Evolutionary conservation across 1,140 invertebrate genomes (phyloP), one percentile per base, ranked within the genome.

Genomic region (Coenobita brevimanus): DNA sequence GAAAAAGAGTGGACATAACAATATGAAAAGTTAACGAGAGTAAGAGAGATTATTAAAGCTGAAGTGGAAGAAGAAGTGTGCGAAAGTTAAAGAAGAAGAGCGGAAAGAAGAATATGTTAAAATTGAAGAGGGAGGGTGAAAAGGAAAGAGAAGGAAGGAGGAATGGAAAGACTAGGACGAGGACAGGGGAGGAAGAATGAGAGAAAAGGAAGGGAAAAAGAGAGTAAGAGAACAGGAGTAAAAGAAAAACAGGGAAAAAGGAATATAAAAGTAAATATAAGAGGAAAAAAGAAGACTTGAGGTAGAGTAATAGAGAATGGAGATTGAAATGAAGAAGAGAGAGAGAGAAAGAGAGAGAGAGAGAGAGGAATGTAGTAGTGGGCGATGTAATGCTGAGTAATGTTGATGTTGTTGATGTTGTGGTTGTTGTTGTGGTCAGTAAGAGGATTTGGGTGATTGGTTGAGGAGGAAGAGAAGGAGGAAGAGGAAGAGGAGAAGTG

Each of bases 401-500:
- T n/a, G n/a, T n/a, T n/a, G n/a, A n/a, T n/a, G n/a, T n/a, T n/a
- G n/a, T n/a, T n/a, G n/a, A n/a, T n/a, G n/a, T n/a, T n/a, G n/a
- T n/a, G n/a, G n/a, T n/a, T n/a, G n/a, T n/a, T n/a, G n/a, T n/a
- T n/a, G n/a, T n/a, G n/a, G n/a, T n/a, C n/a, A 33, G 30, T 38
- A 38, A 71, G 67, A 33, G 30, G 24, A 38, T 38, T 30, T 30
- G 62, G 36, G 67, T 38, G 30, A 71, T 30, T 6, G 3, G 33
- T 24, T 64, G 4, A 6, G 62, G 62, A 21, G 62, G 4, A 30
- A 64, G 62, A 57, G 54, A 10, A 30, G 33, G 33, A 21, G 41
- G 67, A 71, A 71, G 41, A 71, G 33, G 41, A 71, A 38, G n/a
- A n/a, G n/a, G 41, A 71, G 41, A 38, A 71, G 36, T 71, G 41